phyloP scores from a whole-genome alignment of 2,797 vertebrate species.

The Urocyon cinereoargenteus region DNA sequence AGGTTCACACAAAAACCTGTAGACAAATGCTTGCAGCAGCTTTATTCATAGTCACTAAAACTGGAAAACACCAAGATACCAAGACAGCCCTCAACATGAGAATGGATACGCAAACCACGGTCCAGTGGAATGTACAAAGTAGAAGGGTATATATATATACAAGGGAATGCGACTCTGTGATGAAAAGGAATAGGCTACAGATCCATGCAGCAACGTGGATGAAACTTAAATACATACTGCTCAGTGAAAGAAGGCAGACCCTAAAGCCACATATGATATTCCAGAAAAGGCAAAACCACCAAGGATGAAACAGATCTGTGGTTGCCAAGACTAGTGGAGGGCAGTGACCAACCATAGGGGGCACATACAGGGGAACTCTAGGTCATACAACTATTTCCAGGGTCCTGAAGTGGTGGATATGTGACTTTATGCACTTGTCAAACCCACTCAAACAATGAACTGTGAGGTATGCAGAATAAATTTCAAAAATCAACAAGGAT shows the following conservation, averaged over 20 bases:
- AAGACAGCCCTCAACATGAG: not conserved
- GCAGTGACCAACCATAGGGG: not conserved
- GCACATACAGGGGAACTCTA: not conserved
- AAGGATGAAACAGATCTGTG: not conserved
- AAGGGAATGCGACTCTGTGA: not conserved
- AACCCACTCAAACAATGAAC: not conserved
- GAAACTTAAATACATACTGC: not conserved
- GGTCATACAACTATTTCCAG: not conserved
- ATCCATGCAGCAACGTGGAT: not conserved
- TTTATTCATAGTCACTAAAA: not conserved
- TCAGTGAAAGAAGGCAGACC: not conserved
- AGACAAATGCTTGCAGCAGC: not conserved
- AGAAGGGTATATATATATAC: not conserved
- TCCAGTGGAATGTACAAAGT: not conserved
- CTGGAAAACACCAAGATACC: not conserved
- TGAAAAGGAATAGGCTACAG: not conserved
- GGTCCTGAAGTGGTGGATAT: not conserved
- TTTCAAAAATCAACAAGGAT: not conserved
- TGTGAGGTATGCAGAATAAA: not conserved
- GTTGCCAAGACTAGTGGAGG: not conserved
- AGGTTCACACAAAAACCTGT: not conserved
- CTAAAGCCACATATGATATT: not conserved
- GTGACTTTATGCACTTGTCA: not conserved
- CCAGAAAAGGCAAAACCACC: not conserved
- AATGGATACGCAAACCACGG: not conserved